Percentiles rank a stretch among this genome's conserved stretches.
These are phyloP conservation scores for Phymatocera aterrima DNA, from an alignment of 2,888 invertebrate species.

Conservation along the genomic window DNA sequence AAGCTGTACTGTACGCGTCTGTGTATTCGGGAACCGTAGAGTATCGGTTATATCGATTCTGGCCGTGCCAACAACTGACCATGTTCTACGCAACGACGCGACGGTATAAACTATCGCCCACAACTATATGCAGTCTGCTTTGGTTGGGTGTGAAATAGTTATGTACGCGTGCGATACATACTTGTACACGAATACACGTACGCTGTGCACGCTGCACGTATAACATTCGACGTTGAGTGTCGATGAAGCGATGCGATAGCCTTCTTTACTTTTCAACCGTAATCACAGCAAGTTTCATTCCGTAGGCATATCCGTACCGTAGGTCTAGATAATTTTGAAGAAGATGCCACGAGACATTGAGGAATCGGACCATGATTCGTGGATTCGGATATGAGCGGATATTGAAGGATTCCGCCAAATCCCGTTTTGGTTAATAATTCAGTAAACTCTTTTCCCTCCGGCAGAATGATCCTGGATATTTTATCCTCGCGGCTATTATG, in stretches of 20 bases:
- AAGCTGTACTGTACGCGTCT: too few relatives aligned
- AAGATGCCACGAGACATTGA: too few relatives aligned
- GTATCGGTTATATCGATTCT: conserved; percentile 2
- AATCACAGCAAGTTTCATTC: too few relatives aligned
- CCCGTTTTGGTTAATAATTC: background rate
- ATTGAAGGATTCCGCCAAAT: background rate
- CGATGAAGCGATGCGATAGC: conserved; percentile 23
- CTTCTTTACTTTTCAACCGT: too few relatives aligned
- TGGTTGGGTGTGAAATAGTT: too few relatives aligned
- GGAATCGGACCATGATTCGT: background rate
- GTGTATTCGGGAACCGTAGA: too few relatives aligned
- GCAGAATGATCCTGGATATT: background rate
- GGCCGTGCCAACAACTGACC: background rate
- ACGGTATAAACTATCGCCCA: background rate
- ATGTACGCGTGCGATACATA: too few relatives aligned
- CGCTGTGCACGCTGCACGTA: background rate
- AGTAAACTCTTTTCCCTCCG: background rate
- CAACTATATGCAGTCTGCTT: background rate
- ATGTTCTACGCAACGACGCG: background rate
- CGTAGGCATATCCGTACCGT: too few relatives aligned
- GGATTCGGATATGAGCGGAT: background rate
- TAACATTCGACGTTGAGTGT: background rate
- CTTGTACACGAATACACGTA: background rate
- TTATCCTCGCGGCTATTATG: background rate
- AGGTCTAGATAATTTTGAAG: too few relatives aligned